phyloP scores from a whole-genome alignment of 2,888 invertebrate genomes.

The Parascotia fuliginaria region DNA sequence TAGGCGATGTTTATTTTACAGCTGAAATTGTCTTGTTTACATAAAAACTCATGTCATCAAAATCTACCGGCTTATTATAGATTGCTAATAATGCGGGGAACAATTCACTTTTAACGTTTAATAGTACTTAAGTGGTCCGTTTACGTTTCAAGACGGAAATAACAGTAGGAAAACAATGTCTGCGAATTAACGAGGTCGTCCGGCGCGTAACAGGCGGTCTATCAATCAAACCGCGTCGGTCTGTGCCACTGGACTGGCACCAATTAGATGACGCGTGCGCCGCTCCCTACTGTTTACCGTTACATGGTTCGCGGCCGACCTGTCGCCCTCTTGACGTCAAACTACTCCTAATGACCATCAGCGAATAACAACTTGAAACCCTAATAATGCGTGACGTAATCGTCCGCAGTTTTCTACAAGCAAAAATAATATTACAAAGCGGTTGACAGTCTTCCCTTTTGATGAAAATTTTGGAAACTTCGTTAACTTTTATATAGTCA shows the following conservation, averaged over 20 bases:
- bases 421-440: constrained; percentile 6
- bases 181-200: constrained; percentile 66
- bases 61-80: no score
- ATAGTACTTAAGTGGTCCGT: constrained; percentile 25
- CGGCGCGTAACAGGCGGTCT: constrained; percentile 72
- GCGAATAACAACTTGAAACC: constrained; percentile 53
- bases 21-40: no score
- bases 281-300: constrained; percentile 66
- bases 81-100: no score
- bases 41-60: no score
- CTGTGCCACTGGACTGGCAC: constrained; percentile 39
- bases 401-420: constrained; percentile 16
- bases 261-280: constrained; percentile 70
- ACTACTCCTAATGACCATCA: constrained; percentile 53
- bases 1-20: no score
- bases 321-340: constrained; percentile 67
- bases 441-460: neutral
- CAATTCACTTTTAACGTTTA: no score
- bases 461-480: neutral
- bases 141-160: constrained; percentile 56
- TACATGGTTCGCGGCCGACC: constrained; percentile 33
- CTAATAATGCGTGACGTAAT: constrained; percentile 28
- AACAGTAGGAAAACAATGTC: constrained; percentile 62
- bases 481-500: constrained; percentile 12
- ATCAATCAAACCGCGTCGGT: constrained; percentile 71